Evolutionary conservation across 2,888 invertebrate genomes (phyloP).

Genomic region (Hartigia nigra): DNA sequence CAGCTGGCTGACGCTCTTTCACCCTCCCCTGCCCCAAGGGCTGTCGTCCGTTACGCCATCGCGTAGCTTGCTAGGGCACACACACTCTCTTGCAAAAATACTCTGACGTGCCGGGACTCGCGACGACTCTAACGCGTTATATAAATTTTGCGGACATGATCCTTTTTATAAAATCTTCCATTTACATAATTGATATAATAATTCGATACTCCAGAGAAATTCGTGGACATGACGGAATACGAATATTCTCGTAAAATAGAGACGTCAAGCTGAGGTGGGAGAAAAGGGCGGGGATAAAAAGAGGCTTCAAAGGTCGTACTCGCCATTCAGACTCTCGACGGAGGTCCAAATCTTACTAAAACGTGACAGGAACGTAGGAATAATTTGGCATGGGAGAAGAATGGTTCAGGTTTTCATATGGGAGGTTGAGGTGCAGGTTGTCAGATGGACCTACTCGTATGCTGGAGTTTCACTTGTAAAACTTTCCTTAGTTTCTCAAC

Average conservation of each 20-base stretch:
- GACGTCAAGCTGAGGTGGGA: slow-evolving; percentile 9
- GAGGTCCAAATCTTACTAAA: neutral
- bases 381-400: neutral
- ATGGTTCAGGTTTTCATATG: neutral
- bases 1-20: slow-evolving; percentile 5
- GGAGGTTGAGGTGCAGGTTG: no score
- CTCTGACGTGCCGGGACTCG: slow-evolving; percentile 52
- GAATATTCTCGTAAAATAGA: slow-evolving; percentile 7
- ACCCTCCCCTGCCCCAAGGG: neutral
- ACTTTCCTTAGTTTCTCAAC: neutral
- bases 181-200: slow-evolving; percentile 54
- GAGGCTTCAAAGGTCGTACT: neutral
- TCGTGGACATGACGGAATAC: slow-evolving; percentile 3
- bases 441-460: neutral
- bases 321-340: neutral
- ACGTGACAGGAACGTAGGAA: neutral
- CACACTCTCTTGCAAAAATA: slow-evolving; percentile 35
- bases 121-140: slow-evolving; percentile 40
- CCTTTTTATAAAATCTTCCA: slow-evolving; percentile 38
- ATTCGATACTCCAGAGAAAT: slow-evolving; percentile 33
- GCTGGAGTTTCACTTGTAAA: neutral
- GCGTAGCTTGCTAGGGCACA: neutral
- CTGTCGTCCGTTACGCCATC: slow-evolving; percentile 6
- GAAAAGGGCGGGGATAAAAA: neutral
- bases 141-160: slow-evolving; percentile 51